These are phyloP conservation scores for Matsumyia berberina DNA, from an alignment of 2,888 invertebrate genomes.

Conservation along the genomic window DNA sequence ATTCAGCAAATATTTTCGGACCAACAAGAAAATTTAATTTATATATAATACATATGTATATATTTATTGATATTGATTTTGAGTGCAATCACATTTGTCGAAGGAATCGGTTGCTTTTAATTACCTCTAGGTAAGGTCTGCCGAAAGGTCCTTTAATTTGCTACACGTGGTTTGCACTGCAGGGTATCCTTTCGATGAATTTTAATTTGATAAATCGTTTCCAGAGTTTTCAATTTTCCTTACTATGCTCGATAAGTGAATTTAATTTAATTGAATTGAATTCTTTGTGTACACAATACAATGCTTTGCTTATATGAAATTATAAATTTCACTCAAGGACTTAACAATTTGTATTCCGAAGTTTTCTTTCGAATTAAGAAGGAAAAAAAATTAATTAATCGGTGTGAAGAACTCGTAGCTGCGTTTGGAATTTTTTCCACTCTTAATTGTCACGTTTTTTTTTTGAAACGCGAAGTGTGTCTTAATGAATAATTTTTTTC, in stretches of 20 bases:
- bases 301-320: no score
- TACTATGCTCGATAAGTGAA: background rate
- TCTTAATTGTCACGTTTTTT: no score
- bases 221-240: background rate
- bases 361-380: no score
- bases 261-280: slow-evolving; percentile 28
- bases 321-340: no score
- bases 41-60: no score
- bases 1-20: slow-evolving; percentile 53
- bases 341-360: no score
- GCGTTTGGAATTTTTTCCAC: no score
- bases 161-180: background rate
- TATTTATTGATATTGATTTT: slow-evolving; percentile 48
- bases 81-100: slow-evolving; percentile 2
- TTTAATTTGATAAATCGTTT: slow-evolving; percentile 32
- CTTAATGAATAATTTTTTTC: no score
- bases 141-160: slow-evolving; percentile 1
- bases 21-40: slow-evolving; percentile 41
- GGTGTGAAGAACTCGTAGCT: no score
- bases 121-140: background rate
- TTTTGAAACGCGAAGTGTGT: no score
- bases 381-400: no score
- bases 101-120: background rate
- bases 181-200: background rate
- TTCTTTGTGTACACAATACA: background rate